A percentile compares a stretch with the other conserved stretches of the same genome.
Conservation (phyloP, 2,113 vertebrate species). For the Spermophilus dauricus region DNA sequence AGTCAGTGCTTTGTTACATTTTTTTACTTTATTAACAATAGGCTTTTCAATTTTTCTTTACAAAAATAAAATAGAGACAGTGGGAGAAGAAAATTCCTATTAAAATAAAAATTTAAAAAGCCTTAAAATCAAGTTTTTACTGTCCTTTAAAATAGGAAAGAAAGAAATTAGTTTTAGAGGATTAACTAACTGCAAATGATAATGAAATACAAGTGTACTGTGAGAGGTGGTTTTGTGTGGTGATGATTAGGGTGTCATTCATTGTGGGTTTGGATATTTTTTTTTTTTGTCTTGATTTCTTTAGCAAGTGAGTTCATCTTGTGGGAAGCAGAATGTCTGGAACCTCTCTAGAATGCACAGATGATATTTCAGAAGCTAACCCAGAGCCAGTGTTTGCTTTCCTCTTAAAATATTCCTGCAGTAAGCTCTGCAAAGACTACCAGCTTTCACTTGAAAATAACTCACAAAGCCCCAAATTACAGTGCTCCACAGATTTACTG, state of each 20-base stretch:
- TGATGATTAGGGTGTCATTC: background rate
- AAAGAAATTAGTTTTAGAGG: background rate
- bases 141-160: background rate
- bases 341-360: background rate
- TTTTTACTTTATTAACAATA: conserved; percentile 6
- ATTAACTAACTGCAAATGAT: background rate
- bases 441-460: conserved; percentile 54
- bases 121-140: conserved; percentile 36
- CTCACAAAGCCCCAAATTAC: conserved; percentile 60
- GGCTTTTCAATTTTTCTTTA: background rate
- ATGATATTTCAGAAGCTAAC: conserved; percentile 37
- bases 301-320: background rate
- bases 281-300: background rate
- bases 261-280: background rate
- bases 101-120: background rate
- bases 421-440: conserved; percentile 43
- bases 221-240: background rate
- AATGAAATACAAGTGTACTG: too few relatives aligned
- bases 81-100: background rate
- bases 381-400: conserved; percentile 49
- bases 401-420: conserved; percentile 66
- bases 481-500: conserved; percentile 53
- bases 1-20: background rate
- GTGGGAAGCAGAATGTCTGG: background rate
- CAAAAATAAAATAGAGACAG: background rate